Base-by-base conservation (phyloP, 2,797 vertebrate genomes). In the Neosilurus hyrtlii region DNA sequence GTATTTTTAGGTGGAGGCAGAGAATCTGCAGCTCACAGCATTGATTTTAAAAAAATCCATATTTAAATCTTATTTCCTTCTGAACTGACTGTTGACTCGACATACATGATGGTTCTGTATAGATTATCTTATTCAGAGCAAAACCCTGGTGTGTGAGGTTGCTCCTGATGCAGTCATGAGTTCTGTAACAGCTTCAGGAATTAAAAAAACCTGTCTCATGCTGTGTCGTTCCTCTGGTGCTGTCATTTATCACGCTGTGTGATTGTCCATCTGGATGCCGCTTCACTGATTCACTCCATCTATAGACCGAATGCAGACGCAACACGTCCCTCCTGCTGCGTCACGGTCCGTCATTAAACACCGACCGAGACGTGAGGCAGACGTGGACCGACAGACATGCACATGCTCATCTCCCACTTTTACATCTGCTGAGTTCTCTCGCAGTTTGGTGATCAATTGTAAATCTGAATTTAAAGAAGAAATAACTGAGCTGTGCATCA, bases 261-360 rank as follows among this genome's bases (percentile, higher is more conserved):
- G 9, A 52, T 30, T 26, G 77, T 65, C 61, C 77, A 80, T 80
- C 83, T 84, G 83, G 78, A 66, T 35, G 62, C 26, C 14, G 10
- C 61, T 49, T 4, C 30, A 10, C 82, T 80, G 82, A 84, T 30
- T 84, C 82, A 80, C 43, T n/a, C 51, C 56, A 43, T 74, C 51
- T 54, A 67, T 68, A 71, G 52, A 62, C 30, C 43, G 9, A 81
- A 65, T 52, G 43, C 43, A 49, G 80, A 74, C 61, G 63, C 73
- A 62, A 59, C 22, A 59, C 37, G 70, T 61, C 71, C 26, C 66
- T 75, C 65, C 62, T 79, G 76, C 56, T 65, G 57, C 81, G 35
- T 63, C 63, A 52, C 71, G 16, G 71, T 70, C 82, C 70, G 24
- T 59, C 76, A 70, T 80, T 26, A 66, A 37, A 43, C 26, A 14